These are phyloP conservation scores for Dromiciops gliroides DNA, from an alignment of 2,113 vertebrate species.

Conservation along the genomic window DNA sequence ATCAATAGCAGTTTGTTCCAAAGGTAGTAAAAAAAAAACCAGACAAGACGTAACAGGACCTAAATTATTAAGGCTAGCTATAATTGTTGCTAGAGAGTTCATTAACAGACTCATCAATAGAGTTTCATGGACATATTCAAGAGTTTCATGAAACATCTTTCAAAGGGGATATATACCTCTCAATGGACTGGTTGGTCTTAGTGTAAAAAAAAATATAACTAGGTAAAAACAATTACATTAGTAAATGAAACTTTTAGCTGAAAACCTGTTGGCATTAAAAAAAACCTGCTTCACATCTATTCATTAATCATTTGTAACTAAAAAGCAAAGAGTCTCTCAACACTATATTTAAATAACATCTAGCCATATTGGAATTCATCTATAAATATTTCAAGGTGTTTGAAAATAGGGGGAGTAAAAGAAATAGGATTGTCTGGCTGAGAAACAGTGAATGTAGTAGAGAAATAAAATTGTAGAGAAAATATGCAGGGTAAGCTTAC, in stretches of 20 bases:
- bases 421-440: neutral
- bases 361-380: neutral
- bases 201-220: neutral
- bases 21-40: constrained; percentile 53
- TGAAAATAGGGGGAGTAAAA: neutral
- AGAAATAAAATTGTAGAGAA: neutral
- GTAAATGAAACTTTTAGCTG: neutral
- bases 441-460: neutral
- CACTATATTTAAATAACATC: neutral
- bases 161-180: constrained; percentile 66
- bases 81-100: constrained; percentile 53
- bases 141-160: constrained; percentile 60
- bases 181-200: neutral
- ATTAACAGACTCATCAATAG: constrained; percentile 63
- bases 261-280: neutral
- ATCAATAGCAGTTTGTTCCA: constrained; percentile 68
- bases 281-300: neutral
- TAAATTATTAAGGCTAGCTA: constrained; percentile 71
- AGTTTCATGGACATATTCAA: constrained; percentile 42
- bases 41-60: constrained; percentile 55
- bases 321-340: neutral
- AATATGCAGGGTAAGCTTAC: neutral
- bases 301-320: neutral
- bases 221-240: neutral
- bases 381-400: neutral